Percentiles rank a stretch among this genome's conserved stretches.
These are phyloP conservation scores for Sphyrna mokarran DNA, from an alignment of 2,113 vertebrate genomes.

Conservation along the genomic window DNA sequence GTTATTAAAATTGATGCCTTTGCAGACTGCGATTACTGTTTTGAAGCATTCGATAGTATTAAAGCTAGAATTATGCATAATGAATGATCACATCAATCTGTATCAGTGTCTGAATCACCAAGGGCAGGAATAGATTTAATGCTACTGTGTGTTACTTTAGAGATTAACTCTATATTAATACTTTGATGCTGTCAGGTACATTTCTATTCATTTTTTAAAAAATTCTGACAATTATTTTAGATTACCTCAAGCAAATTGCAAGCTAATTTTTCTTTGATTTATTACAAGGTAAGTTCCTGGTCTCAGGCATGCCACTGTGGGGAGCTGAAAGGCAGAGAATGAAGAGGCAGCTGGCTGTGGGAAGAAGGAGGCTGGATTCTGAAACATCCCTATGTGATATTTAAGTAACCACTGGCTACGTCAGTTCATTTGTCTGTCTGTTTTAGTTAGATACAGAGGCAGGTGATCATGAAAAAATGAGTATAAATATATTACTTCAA, in stretches of 20 bases:
- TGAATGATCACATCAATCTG: constrained; percentile 36
- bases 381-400: background rate
- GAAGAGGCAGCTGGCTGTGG: background rate
- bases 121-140: constrained; percentile 10
- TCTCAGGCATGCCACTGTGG: constrained; percentile 17
- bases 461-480: background rate
- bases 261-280: constrained; percentile 30
- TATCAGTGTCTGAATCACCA: constrained; percentile 8
- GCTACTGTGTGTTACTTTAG: background rate
- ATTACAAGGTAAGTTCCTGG: background rate
- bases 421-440: background rate
- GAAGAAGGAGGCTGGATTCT: background rate
- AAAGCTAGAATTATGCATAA: constrained; percentile 21
- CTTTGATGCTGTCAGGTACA: constrained; percentile 27
- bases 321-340: constrained; percentile 21
- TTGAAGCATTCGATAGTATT: constrained; percentile 10
- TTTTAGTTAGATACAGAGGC: background rate
- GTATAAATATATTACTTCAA: background rate
- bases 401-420: background rate
- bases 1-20: constrained; percentile 20
- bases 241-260: constrained; percentile 9
- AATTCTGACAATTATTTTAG: constrained; percentile 13
- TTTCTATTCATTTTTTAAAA: background rate
- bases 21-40: background rate
- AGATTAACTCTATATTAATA: constrained; percentile 27